Conservation (phyloP, 35 echinoderm and acorn worm genomes). For the Apostichopus parvimensis region DNA sequence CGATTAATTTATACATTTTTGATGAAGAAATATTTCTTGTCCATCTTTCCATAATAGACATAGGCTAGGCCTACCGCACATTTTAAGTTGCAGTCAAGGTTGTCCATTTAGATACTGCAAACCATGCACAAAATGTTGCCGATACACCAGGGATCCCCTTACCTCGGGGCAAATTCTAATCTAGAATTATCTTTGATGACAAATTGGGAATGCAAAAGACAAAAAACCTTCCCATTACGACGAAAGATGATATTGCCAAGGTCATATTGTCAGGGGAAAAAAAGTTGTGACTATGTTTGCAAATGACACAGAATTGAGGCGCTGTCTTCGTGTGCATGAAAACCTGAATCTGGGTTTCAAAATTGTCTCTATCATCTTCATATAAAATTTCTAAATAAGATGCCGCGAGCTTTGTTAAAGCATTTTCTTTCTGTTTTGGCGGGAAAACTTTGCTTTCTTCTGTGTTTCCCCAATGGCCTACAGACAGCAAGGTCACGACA, state of each 20-base stretch:
- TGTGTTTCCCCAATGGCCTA: background rate
- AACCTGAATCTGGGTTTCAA: background rate
- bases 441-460: background rate
- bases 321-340: constrained; percentile 24
- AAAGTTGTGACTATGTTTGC: constrained; percentile 51
- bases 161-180: constrained; percentile 28
- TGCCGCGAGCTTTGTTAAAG: background rate
- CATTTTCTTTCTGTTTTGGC: background rate
- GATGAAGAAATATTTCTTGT: background rate
- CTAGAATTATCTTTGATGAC: constrained; percentile 39
- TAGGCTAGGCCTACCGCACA: background rate
- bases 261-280: constrained; percentile 43
- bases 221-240: constrained; percentile 13
- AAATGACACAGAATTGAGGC: constrained; percentile 36
- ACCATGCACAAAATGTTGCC: constrained; percentile 11
- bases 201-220: constrained; percentile 28
- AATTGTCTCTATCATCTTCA: background rate
- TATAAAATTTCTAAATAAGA: constrained; percentile 1
- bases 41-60: background rate
- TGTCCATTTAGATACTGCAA: background rate
- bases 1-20: background rate
- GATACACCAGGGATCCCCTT: constrained; percentile 31
- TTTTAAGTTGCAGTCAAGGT: constrained; percentile 3
- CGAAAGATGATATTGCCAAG: constrained; percentile 46
- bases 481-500: constrained; percentile 5